Base-by-base conservation (phyloP, 2,113 vertebrate genomes). In the Neotoma lepida region DNA sequence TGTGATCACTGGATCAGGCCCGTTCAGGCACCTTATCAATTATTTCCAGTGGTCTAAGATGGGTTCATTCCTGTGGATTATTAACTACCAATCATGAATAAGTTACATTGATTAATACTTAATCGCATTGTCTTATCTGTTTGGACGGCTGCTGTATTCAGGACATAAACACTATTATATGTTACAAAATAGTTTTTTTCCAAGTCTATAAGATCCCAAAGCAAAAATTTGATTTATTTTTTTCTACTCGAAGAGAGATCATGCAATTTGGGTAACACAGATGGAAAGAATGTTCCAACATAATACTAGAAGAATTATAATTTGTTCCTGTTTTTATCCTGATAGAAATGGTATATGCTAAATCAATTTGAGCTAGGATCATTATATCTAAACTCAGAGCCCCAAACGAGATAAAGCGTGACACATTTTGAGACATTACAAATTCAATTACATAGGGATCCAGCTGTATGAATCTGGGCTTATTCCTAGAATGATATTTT, bases 401-500 rank as follows among this genome's bases (percentile, higher is more conserved):
- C n/a, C 30, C 74, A 88, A 88, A 30, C 78, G 26, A 86, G 73
- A 44, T 71, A 54, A 39, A 88, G 86, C 4, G 26, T 88, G 82
- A 94, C 28, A 81, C 8, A 77, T 86, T 94, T 87, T 86, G 81
- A 94, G 24, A 90, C 24, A 56, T 66, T 54, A 94, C 66, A 81
- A 77, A 85, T 85, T 39, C 56, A 41, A 46, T 64, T 85, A 44
- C 9, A 49, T 22, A 63, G 44, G 18, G 95, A 94, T 80, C 18
- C 12, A 88, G 44, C 7, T 95, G 80, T 92, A 86, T 90, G 88
- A 81, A 73, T 88, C 90, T 86, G 39, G 17, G 88, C 76, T 90
- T 44, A 81, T 73, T 93, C 10, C 51, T 94, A 12, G 8, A 88
- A 95, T 64, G 33, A 76, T 20, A 90, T 81, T 92, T 94, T 95